Evolutionary conservation across 2,113 vertebrate species (phyloP), one percentile per base, ranked within the genome.

Genomic region (Leptobrachium ailaonicum): DNA sequence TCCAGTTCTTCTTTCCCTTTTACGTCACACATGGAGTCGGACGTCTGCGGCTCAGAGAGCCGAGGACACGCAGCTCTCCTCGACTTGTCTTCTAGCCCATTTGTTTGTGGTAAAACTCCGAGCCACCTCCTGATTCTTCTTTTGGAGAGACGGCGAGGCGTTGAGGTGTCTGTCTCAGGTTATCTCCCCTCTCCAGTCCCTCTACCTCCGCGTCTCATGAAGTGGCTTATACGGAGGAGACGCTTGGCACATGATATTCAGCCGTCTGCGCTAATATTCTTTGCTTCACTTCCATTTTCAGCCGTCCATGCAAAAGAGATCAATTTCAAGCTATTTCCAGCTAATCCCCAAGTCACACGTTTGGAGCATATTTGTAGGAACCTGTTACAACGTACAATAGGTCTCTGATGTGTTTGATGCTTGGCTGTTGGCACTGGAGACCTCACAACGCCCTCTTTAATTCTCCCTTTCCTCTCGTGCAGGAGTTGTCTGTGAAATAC

Each of bases 401-500:
- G 82, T 86, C 87, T 88, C 90, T 90, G 60, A 92, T 88, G 85
- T 82, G 85, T 84, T 89, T 87, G 85, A 87, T 89, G 82, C 86
- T 91, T 88, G 87, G 84, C 86, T 86, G 86, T 87, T 86, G 88
- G 82, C 87, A 76, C 88, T 89, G 80, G 82, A 83, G 70, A 88
- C 87, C 83, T 79, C 83, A 80, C 85, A 77, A 53, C 67, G 62
- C 71, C 69, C 82, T 83, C 63, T 10, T 41, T 85, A 50, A 62
- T 85, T 84, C 66, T 54, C 10, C 8, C 76, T 85, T 20, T 80
- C 86, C 86, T 85, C 85, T 87, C 74, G 62, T 85, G 82, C 93
- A 99, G 98, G 98, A 97, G 85, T 91, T 99, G 83, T 89, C 92
- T 82, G 76, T 85, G 32, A 84, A 83, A 69, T 75, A 44, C 69